Evolutionary conservation across 37 sponge, comb jelly and placozoan species (phyloP).

Genomic region (Ephydatia muelleri): DNA sequence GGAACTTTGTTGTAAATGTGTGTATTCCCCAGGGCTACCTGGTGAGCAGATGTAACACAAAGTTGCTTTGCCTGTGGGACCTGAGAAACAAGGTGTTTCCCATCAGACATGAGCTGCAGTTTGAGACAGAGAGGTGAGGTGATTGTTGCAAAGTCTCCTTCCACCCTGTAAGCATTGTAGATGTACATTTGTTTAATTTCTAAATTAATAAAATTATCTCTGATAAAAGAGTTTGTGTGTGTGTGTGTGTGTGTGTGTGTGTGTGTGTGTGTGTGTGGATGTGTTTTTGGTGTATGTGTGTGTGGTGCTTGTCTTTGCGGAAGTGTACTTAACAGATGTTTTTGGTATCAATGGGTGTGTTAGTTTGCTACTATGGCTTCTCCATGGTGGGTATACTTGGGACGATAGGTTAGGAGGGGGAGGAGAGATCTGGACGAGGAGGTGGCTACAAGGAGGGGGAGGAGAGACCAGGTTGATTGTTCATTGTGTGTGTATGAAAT

Average conservation of each 20-base stretch:
- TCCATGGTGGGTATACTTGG: no score
- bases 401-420: no score
- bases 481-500: background rate
- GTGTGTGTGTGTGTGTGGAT: no score
- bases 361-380: no score
- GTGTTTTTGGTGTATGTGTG: no score
- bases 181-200: background rate
- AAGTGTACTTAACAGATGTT: no score
- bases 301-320: no score
- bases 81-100: constrained; percentile 16
- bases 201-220: background rate
- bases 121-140: constrained; percentile 38
- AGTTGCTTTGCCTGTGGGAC: constrained; percentile 51
- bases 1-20: background rate
- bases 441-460: no score
- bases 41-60: constrained; percentile 31
- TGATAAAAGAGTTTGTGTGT: background rate
- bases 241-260: constrained; percentile 3
- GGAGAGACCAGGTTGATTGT: no score
- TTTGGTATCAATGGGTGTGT: no score
- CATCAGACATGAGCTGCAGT: constrained; percentile 49
- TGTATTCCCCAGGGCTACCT: constrained; percentile 34
- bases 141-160: background rate
- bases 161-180: background rate
- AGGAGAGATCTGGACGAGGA: no score